Evolutionary conservation across 2,797 vertebrate genomes (phyloP).

Genomic region (Choloepus didactylus): DNA sequence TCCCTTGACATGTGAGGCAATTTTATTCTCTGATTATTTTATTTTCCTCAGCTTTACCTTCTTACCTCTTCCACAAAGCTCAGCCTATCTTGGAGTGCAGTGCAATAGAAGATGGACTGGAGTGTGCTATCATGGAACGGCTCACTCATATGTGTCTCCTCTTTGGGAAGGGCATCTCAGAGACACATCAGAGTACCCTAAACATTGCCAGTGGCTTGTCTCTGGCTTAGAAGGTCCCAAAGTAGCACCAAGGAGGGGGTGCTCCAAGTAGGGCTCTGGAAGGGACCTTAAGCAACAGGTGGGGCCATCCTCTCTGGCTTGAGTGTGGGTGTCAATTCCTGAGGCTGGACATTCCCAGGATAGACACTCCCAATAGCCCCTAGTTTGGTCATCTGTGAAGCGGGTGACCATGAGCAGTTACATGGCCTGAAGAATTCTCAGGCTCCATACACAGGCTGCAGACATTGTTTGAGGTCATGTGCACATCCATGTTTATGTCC

Average conservation of each 20-base stretch:
- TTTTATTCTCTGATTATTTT: background rate
- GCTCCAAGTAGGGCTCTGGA: background rate
- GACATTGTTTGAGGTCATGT: background rate
- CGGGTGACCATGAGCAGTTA: background rate
- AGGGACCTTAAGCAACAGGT: background rate
- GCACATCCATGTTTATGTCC: background rate
- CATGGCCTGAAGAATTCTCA: background rate
- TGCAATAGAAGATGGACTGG: background rate
- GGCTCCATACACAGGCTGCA: background rate
- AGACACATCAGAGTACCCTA: background rate
- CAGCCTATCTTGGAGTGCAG: background rate
- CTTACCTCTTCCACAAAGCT: background rate
- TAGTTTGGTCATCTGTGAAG: background rate
- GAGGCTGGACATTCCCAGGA: background rate
- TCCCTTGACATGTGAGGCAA: background rate
- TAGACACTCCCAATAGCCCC: background rate
- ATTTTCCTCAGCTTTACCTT: background rate
- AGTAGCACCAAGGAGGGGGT: background rate
- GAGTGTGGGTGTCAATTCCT: background rate
- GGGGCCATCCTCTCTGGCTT: background rate
- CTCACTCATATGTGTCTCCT: background rate
- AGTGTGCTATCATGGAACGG: background rate
- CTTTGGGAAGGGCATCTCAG: background rate
- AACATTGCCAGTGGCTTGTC: background rate
- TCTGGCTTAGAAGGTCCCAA: background rate